Evolutionary conservation across 2,113 vertebrate genomes (phyloP), one percentile per base, ranked within the genome.

Genomic region (Colaptes auratus): DNA sequence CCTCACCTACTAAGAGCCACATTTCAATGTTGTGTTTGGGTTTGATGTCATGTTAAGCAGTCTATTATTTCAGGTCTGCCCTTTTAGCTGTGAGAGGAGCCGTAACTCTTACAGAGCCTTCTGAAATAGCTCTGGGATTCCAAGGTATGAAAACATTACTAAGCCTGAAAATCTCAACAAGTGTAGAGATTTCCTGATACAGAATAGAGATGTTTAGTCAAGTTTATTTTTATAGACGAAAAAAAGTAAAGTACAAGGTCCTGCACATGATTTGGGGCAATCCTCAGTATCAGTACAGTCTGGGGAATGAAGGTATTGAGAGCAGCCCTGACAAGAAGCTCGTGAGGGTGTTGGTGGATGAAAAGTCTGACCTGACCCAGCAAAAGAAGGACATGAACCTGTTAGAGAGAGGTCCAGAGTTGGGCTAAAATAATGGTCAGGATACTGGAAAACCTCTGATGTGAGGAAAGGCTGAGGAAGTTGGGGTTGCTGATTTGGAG

Each of bases 321-420:
- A 76, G 12, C 4, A 33, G 27, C 50, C n/a, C 10, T 73, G 27
- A 3, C 4, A 13, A 86, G 39, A 58, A 86, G 16, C 21, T 61
- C 0, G 0, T 71, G 11, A 10, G 17, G 8, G 6, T 9, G 2
- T 6, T 18, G 31, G 15, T n/a, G 35, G 12, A 4, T 52, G 63
- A 59, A 55, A 77, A 28, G 27, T 23, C 64, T n/a, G 7, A 14
- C 4, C 3, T 28, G 5, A 50, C 48, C 48, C 48, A 50, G 48
- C 50, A 25, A 52, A 23, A 52, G 44, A 59, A 15, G 2, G 7
- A 48, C 6, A 48, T 6, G 8, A 20, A 44, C 2, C 10, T 53
- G 27, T 24, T 35, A 4, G 4, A 21, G 3, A 0, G 1, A 12
- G 2, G 9, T 13, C 44, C 35, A 48, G 35, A 77, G 23, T 3